phyloP scores from a whole-genome alignment of 1,140 invertebrate genomes.

The Drosophila subobscura region DNA sequence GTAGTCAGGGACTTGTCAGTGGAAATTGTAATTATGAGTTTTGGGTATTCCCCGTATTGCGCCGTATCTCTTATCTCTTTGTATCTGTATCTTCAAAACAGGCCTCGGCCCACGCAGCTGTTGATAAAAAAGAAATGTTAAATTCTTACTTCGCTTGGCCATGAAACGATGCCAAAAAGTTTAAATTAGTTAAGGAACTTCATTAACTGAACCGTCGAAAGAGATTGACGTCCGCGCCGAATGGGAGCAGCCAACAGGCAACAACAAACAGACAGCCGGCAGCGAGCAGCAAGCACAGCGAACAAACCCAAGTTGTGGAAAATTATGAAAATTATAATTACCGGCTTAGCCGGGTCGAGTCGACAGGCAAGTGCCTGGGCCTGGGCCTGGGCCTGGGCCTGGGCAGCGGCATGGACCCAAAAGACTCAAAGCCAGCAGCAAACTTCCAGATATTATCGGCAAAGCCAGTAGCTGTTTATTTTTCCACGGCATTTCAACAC shows the following conservation, averaged over 20 bases:
- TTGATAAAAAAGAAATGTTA: constrained; percentile 20
- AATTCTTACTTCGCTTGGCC: constrained; percentile 48
- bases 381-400: not conserved
- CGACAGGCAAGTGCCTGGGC: not conserved
- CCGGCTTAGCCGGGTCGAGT: constrained; percentile 39
- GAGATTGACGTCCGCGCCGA: constrained; percentile 41
- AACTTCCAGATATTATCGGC: constrained; percentile 32
- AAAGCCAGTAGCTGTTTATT: constrained; percentile 64
- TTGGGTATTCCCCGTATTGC: not conserved
- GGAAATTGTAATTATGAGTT: constrained; percentile 24
- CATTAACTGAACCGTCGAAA: constrained; percentile 46
- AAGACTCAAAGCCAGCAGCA: not conserved
- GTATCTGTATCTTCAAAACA: too few relatives aligned
- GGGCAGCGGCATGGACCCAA: too few relatives aligned
- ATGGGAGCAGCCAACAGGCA: too few relatives aligned
- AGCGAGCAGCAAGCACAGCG: not conserved
- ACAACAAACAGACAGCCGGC: too few relatives aligned
- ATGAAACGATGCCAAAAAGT: constrained; percentile 62
- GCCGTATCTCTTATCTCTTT: constrained; percentile 1
- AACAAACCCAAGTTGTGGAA: constrained; percentile 58
- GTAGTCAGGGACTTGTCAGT: not conserved
- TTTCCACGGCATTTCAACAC: constrained; percentile 56
- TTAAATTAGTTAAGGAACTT: constrained; percentile 78
- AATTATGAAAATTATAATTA: constrained; percentile 79
- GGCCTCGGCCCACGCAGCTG: constrained; percentile 26